Base-by-base conservation (phyloP, 2,888 invertebrate genomes). In the Beris morrisii region DNA sequence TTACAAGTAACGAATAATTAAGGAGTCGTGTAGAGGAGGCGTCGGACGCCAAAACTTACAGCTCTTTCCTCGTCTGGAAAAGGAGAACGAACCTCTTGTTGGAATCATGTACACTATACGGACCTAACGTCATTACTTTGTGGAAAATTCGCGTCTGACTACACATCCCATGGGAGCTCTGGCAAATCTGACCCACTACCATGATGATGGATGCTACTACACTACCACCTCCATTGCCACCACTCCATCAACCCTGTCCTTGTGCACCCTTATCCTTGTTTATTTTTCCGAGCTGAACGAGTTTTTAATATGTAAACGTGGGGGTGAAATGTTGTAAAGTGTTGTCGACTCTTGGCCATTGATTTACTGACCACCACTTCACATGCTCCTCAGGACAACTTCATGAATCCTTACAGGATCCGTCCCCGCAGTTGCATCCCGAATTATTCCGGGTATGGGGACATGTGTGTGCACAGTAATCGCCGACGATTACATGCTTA, bases 401-500 rank as follows among this genome's bases (percentile, higher is more conserved):
- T 9, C 38, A 38, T 38, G 38, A 22, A 22, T 9, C 38, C 38
- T 38, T 38, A 22, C 22, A 22, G 22, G 3, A 22, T 22, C 38
- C 4, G 38, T 7, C 38, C 9, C 38, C 38, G 1, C 9, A 38
- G 38, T 38, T 38, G 38, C 38, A 38, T 38, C 38, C 38, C 38
- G 15, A 38, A 1, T 38, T 13, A 45, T 58, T 44, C 45, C 11
- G 45, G 22, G 22, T 22, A 22, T 22, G 22, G 30, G 13, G 45
- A 58, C 57, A 28, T 58, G 57, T 58, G 57, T 58, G 57, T 58
- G 57, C 57, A 45, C 46, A 45, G 57, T 58, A 58, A 58, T 58
- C 31, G 57, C 30, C n/a, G 45, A 58, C 46, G 57, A 46, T 58
- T 58, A 58, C 46, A 58, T 28, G 28, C 28, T 28, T 43, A 43